phyloP scores from a whole-genome alignment of 2,113 vertebrate species.

The Podarcis raffonei region DNA sequence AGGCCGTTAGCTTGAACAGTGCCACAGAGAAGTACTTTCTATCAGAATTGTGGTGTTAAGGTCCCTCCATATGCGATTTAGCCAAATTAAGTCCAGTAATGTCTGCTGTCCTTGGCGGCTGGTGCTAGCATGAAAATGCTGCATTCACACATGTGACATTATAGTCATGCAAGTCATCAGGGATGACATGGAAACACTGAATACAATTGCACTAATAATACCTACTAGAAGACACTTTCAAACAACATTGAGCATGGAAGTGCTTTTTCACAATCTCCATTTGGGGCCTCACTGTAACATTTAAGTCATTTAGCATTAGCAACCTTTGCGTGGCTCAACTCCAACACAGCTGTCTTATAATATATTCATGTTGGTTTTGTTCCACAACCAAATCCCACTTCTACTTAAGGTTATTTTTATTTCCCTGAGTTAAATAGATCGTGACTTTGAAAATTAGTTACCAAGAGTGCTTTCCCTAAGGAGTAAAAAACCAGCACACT shows the following conservation, averaged over 20 bases:
- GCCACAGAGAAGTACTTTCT: no score
- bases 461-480: background rate
- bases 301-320: background rate
- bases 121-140: background rate
- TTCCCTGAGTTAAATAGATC: background rate
- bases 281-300: background rate
- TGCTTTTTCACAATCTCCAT: background rate
- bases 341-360: background rate
- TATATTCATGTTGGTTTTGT: background rate
- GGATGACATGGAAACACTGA: background rate
- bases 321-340: background rate
- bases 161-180: background rate
- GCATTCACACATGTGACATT: background rate
- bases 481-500: background rate
- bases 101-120: background rate
- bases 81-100: background rate
- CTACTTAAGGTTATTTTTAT: background rate
- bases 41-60: background rate
- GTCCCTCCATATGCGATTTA: background rate
- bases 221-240: background rate
- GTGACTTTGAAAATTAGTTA: background rate
- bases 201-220: background rate
- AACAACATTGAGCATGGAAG: background rate
- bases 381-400: background rate
- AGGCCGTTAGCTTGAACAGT: no score